phyloP scores from a whole-genome alignment of 2,888 invertebrate genomes.

The Sinodicranocentrus sp. region DNA sequence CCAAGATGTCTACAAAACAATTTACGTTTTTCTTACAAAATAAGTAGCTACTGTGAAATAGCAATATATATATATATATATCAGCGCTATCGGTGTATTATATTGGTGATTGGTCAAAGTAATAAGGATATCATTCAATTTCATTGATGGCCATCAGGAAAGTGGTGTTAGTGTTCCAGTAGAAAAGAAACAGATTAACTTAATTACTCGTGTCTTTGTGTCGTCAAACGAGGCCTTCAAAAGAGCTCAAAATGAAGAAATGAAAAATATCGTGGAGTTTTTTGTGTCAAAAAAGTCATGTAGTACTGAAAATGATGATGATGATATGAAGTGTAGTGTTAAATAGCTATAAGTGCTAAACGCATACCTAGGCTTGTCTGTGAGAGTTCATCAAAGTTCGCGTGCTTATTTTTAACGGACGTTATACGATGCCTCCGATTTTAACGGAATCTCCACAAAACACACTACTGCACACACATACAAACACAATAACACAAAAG shows the following conservation, averaged over 20 bases:
- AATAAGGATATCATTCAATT: not conserved
- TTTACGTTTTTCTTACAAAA: not conserved
- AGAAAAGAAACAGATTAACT: conserved; percentile 13
- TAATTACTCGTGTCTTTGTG: conserved; percentile 69
- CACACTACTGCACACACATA: conserved; percentile 6
- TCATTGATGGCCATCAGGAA: not conserved
- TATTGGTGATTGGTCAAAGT: too few relatives aligned
- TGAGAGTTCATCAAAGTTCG: conserved; percentile 18
- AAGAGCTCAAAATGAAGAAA: conserved; percentile 68
- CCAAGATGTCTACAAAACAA: not conserved
- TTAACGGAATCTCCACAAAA: too few relatives aligned
- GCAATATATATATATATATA: too few relatives aligned
- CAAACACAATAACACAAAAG: not conserved
- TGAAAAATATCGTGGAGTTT: conserved; percentile 29
- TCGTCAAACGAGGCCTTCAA: conserved; percentile 69
- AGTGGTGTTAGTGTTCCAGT: conserved; percentile 12
- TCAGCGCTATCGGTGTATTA: too few relatives aligned
- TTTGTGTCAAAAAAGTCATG: conserved; percentile 37
- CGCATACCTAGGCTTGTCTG: not conserved
- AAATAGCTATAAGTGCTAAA: not conserved
- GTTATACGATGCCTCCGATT: too few relatives aligned
- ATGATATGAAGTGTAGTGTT: not conserved
- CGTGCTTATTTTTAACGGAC: conserved; percentile 18
- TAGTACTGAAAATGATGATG: conserved; percentile 5
- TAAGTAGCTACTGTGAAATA: not conserved